These are phyloP conservation scores for Sebastes minor DNA, from an alignment of 2,797 vertebrate species.

Conservation along the genomic window DNA sequence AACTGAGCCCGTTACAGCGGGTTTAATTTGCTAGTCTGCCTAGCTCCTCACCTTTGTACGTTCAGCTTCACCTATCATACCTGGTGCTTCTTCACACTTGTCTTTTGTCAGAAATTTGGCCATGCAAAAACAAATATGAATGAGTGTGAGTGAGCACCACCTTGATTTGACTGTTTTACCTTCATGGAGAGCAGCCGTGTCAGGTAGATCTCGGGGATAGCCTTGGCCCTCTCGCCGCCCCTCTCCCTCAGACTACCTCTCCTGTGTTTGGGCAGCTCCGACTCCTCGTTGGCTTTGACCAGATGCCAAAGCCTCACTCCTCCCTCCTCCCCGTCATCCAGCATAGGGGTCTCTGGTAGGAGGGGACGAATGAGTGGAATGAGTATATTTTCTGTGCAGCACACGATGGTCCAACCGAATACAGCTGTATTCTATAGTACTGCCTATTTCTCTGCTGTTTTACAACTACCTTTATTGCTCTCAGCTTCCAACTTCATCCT, in stretches of 20 bases:
- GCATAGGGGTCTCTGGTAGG: slow-evolving; percentile 91
- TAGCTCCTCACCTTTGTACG: too few relatives aligned
- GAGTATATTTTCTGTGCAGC: background rate
- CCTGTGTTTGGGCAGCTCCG: slow-evolving; percentile 91
- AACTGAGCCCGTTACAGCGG: too few relatives aligned
- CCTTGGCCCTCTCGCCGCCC: slow-evolving; percentile 93
- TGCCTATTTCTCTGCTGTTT: background rate
- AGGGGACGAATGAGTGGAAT: background rate
- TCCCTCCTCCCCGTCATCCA: slow-evolving; percentile 95
- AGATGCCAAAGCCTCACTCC: slow-evolving; percentile 94
- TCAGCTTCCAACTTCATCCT: background rate
- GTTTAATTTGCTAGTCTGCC: too few relatives aligned
- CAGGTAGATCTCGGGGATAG: slow-evolving; percentile 97
- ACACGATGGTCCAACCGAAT: background rate
- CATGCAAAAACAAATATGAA: too few relatives aligned
- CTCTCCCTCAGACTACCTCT: slow-evolving; percentile 92
- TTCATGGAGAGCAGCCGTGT: slow-evolving; percentile 98
- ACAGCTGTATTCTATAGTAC: background rate
- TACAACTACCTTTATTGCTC: background rate
- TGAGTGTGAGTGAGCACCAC: background rate
- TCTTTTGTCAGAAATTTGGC: too few relatives aligned
- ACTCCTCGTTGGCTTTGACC: slow-evolving; percentile 93
- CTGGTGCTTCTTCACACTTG: too few relatives aligned
- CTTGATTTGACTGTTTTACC: slow-evolving; percentile 72
- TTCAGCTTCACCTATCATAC: too few relatives aligned